These are phyloP conservation scores for Aselliscus stoliczkanus DNA, from an alignment of 2,797 vertebrate genomes.

Conservation along the genomic window DNA sequence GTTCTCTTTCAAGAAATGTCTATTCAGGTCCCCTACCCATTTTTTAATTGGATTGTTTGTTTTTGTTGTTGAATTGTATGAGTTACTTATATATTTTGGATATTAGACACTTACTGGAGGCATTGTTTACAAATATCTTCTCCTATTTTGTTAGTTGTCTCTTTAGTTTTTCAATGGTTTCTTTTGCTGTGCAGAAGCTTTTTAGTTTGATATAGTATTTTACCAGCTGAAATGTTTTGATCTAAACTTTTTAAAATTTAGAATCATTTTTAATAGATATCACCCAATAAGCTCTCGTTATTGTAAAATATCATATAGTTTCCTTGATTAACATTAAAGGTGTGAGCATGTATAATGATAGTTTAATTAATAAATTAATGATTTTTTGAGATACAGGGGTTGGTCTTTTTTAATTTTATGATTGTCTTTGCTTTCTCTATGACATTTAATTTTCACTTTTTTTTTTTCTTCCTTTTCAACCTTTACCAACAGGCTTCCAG, in stretches of 20 bases:
- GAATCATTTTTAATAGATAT: background rate
- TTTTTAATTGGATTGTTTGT: too few species aligned
- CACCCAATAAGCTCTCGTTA: background rate
- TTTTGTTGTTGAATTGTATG: too few species aligned
- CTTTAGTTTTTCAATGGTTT: too few species aligned
- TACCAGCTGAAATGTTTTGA: background rate
- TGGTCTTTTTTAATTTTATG: background rate
- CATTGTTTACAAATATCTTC: too few species aligned
- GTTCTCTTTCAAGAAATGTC: too few species aligned
- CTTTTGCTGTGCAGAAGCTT: too few species aligned
- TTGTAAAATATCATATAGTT: background rate
- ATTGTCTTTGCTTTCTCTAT: background rate
- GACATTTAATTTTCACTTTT: background rate
- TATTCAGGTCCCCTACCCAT: too few species aligned
- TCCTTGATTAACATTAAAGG: background rate
- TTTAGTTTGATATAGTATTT: background rate
- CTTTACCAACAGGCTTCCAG: background rate
- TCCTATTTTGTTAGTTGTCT: too few species aligned
- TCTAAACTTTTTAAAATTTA: background rate
- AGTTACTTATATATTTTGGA: too few species aligned
- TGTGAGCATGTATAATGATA: background rate
- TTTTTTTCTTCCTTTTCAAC: background rate
- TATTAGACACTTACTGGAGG: too few species aligned
- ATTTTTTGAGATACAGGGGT: background rate
- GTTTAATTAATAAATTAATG: background rate